phyloP scores from a whole-genome alignment of 2,797 vertebrate genomes.

The Sciaenops ocellatus region DNA sequence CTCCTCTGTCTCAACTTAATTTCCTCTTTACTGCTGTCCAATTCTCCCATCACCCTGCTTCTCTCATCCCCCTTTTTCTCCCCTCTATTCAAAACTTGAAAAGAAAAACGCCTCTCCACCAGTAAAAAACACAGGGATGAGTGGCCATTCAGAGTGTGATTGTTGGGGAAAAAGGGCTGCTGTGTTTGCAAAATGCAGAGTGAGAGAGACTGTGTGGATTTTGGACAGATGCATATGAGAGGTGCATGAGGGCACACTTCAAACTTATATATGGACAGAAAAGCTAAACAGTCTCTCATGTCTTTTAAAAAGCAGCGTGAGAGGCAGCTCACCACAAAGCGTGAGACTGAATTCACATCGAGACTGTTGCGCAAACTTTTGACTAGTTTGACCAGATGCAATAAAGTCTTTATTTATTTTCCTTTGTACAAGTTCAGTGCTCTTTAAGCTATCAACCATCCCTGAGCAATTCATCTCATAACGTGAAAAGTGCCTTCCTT shows the following conservation, averaged over 20 bases:
- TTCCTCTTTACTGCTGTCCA: conserved; percentile 52
- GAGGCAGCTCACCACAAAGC: conserved; percentile 10
- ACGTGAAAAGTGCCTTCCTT: conserved; percentile 17
- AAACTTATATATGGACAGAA: conserved; percentile 41
- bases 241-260: conserved; percentile 48
- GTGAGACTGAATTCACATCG: not conserved
- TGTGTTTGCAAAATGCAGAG: conserved; percentile 64
- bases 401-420: conserved; percentile 17
- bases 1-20: conserved; percentile 60
- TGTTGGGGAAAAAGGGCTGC: conserved; percentile 41
- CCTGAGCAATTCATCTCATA: conserved; percentile 12
- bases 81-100: conserved; percentile 72
- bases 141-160: conserved; percentile 63
- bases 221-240: conserved; percentile 28
- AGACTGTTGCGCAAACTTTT: conserved; percentile 19
- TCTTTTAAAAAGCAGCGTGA: conserved; percentile 18
- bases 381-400: conserved; percentile 11
- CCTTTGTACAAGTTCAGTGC: not conserved
- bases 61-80: conserved; percentile 54
- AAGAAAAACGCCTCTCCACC: conserved; percentile 56
- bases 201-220: conserved; percentile 44
- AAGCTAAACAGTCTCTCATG: conserved; percentile 29
- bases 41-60: conserved; percentile 51
- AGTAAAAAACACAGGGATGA: conserved; percentile 62
- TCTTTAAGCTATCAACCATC: conserved; percentile 22